A percentile compares a stretch with the other conserved stretches of the same genome.
These are phyloP conservation scores for Nymphicus hollandicus DNA, from an alignment of 2,113 vertebrate genomes.

Conservation along the genomic window DNA sequence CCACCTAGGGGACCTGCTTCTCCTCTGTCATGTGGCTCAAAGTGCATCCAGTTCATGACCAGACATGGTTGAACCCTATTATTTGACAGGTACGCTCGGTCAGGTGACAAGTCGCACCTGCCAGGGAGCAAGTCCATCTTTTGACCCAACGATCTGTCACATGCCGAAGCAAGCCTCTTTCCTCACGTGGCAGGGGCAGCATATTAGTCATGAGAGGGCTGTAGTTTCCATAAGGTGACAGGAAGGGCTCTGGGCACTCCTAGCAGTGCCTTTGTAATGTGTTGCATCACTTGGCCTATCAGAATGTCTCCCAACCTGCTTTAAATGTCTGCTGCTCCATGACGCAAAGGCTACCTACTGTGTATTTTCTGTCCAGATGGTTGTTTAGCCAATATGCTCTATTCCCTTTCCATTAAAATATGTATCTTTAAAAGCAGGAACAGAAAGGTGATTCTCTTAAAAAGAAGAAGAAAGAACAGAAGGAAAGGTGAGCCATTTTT, in stretches of 20 bases:
- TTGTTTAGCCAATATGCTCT: neutral
- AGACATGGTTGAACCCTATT: neutral
- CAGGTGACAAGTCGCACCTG: neutral
- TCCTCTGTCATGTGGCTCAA: neutral
- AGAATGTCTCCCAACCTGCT: neutral
- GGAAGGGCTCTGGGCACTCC: neutral
- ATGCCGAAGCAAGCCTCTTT: neutral
- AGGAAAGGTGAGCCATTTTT: slow-evolving; percentile 73
- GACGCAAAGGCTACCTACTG: neutral
- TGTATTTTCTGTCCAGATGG: rapidly evolving
- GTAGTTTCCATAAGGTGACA: rapidly evolving
- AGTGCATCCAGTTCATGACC: neutral
- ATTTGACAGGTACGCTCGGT: neutral
- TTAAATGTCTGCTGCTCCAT: neutral
- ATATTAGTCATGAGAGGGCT: rapidly evolving
- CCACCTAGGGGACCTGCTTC: neutral
- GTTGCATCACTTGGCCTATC: neutral
- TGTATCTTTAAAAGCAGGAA: slow-evolving; percentile 46
- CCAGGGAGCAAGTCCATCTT: neutral
- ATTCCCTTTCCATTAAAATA: neutral
- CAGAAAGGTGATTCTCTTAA: slow-evolving; percentile 70
- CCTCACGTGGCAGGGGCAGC: neutral
- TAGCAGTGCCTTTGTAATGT: rapidly evolving
- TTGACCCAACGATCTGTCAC: neutral
- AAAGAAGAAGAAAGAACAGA: slow-evolving; percentile 75